phyloP scores from a whole-genome alignment of 1,140 invertebrate genomes.

The Panagrolaimus sp. region DNA sequence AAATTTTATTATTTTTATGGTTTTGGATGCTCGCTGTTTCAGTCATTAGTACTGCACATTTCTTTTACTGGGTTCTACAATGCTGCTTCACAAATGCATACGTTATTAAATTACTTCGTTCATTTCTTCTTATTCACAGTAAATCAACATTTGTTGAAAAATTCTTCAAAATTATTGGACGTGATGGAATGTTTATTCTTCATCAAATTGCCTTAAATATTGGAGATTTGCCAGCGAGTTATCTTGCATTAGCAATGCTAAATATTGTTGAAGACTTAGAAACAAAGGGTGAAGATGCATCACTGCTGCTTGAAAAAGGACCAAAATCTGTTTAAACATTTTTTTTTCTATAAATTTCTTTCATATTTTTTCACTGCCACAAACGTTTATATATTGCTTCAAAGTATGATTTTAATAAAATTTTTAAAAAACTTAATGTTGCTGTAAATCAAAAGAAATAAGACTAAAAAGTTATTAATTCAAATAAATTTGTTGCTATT shows the following conservation, averaged over 20 bases:
- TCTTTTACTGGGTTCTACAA: slow-evolving; percentile 35
- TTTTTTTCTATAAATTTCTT: too few species aligned
- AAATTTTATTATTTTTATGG: slow-evolving; percentile 59
- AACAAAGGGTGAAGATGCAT: slow-evolving; percentile 19
- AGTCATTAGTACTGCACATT: slow-evolving; percentile 46
- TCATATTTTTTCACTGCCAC: too few species aligned
- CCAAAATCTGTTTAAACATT: slow-evolving; percentile 20
- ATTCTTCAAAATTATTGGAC: slow-evolving; percentile 47
- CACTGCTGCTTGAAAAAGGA: slow-evolving; percentile 28
- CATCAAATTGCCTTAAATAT: slow-evolving; percentile 56
- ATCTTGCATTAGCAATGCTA: slow-evolving; percentile 52
- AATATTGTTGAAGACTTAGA: slow-evolving; percentile 45
- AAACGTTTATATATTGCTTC: too few species aligned
- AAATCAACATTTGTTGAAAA: slow-evolving; percentile 38
- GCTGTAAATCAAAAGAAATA: too few species aligned
- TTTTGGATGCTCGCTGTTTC: slow-evolving; percentile 59
- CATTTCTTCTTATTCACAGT: slow-evolving; percentile 34
- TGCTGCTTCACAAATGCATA: slow-evolving; percentile 19
- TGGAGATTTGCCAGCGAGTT: slow-evolving; percentile 55
- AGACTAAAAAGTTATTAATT: too few species aligned
- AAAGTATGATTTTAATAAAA: too few species aligned
- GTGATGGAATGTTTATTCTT: slow-evolving; percentile 52
- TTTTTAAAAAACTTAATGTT: too few species aligned
- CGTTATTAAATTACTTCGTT: slow-evolving; percentile 28
- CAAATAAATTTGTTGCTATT: too few species aligned